These are phyloP conservation scores for Arothron firmamentum DNA, from an alignment of 2,113 vertebrate genomes.

Conservation along the genomic window DNA sequence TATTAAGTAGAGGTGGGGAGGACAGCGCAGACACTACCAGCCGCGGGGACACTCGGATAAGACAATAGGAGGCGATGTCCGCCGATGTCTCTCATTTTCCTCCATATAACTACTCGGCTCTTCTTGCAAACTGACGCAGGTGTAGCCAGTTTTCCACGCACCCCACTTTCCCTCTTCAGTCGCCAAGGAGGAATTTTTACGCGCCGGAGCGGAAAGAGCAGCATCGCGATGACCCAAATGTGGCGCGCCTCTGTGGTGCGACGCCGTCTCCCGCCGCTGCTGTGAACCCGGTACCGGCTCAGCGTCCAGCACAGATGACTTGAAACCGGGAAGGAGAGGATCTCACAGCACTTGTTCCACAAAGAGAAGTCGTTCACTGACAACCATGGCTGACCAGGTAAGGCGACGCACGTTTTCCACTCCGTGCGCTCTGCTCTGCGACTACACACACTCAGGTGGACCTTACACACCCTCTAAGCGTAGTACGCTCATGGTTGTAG, in stretches of 20 bases:
- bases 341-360: slow-evolving; percentile 32
- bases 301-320: slow-evolving; percentile 53
- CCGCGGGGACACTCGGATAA: slow-evolving; percentile 27
- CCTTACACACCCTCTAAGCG: not conserved
- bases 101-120: slow-evolving; percentile 10
- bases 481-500: not conserved
- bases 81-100: slow-evolving; percentile 11
- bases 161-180: slow-evolving; percentile 16
- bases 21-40: slow-evolving; percentile 17
- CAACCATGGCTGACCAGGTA: slow-evolving; percentile 77
- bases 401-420: slow-evolving; percentile 20
- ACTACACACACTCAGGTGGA: slow-evolving; percentile 2
- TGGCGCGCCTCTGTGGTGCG: slow-evolving; percentile 43
- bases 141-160: slow-evolving; percentile 28
- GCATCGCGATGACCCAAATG: no score
- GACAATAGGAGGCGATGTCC: slow-evolving; percentile 12
- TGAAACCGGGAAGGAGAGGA: slow-evolving; percentile 41
- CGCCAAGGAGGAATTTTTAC: slow-evolving; percentile 30
- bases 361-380: slow-evolving; percentile 44
- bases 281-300: slow-evolving; percentile 37
- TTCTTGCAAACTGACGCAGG: slow-evolving; percentile 34
- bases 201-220: slow-evolving; percentile 13
- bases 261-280: slow-evolving; percentile 20
- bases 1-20: slow-evolving; percentile 42
- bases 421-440: slow-evolving; percentile 15